A percentile compares a stretch with the other conserved stretches of the same genome.
Evolutionary conservation across 2,888 invertebrate species (phyloP).

Genomic region (Oxyscelio sp.): DNA sequence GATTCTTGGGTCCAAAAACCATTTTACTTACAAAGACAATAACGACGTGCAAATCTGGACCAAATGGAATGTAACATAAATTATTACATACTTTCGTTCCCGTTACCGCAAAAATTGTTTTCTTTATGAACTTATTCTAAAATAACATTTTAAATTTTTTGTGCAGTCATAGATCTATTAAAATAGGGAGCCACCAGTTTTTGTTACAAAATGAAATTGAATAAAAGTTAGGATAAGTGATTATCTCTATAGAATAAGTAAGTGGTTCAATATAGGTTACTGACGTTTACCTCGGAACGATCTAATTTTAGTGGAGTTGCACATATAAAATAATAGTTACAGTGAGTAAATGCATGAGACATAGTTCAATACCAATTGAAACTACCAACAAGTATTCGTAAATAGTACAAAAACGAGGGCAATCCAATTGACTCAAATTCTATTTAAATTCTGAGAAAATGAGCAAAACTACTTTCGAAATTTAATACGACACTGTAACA

Average conservation of each 20-base stretch:
- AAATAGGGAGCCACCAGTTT: not conserved
- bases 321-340: conserved; percentile 19
- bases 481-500: not conserved
- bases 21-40: not conserved
- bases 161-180: not conserved
- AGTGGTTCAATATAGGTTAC: conserved; percentile 16
- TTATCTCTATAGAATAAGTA: conserved; percentile 17
- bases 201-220: conserved; percentile 15
- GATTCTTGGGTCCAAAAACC: not conserved
- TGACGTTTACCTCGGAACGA: not conserved
- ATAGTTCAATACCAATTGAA: conserved; percentile 14
- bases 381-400: conserved; percentile 9
- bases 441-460: conserved; percentile 8
- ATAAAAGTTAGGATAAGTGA: conserved; percentile 15
- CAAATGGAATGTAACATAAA: not conserved
- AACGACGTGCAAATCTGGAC: not conserved
- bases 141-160: conserved; percentile 1
- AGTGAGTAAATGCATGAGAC: conserved; percentile 17
- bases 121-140: not conserved
- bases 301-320: not conserved
- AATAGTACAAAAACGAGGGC: not conserved
- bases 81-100: not conserved
- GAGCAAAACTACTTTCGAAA: conserved; percentile 1
- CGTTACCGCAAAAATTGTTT: not conserved
- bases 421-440: conserved; percentile 4